These are phyloP conservation scores for Patella depressa DNA, from an alignment of 2,888 invertebrate species.

Conservation along the genomic window DNA sequence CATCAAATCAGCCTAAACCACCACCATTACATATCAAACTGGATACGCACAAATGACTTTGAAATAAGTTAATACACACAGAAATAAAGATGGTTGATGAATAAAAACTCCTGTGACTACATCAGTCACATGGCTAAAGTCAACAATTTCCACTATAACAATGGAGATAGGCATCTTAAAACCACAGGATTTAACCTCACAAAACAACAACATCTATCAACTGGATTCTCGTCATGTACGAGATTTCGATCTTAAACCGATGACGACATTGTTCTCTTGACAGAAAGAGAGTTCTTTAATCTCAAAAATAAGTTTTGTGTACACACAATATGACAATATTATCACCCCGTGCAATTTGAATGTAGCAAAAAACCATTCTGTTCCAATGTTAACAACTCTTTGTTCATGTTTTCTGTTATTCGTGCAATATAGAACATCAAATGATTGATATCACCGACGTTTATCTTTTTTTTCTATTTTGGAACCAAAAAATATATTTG, in stretches of 20 bases:
- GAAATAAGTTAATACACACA: not conserved
- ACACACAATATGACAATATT: slow-evolving; percentile 3
- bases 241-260: slow-evolving; percentile 1
- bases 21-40: slow-evolving; percentile 7
- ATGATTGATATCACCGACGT: no score
- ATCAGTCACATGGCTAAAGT: slow-evolving; percentile 1
- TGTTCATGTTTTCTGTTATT: no score
- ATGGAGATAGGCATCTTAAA: not conserved
- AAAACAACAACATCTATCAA: not conserved
- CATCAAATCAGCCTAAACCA: slow-evolving; percentile 1
- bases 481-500: no score
- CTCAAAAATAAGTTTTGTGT: slow-evolving; percentile 13
- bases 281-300: slow-evolving; percentile 17
- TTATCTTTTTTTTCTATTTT: no score
- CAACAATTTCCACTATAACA: slow-evolving; percentile 6
- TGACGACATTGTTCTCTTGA: slow-evolving; percentile 22
- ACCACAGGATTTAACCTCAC: not conserved
- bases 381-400: no score
- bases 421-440: no score
- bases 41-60: not conserved
- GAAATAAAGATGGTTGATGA: not conserved
- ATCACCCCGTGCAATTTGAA: not conserved
- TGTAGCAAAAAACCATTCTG: not conserved
- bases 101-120: not conserved
- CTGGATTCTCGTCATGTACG: not conserved